A percentile compares a stretch with the other conserved stretches of the same genome.
Conservation (phyloP, 2,797 vertebrate species). For the Trematomus bernacchii region DNA sequence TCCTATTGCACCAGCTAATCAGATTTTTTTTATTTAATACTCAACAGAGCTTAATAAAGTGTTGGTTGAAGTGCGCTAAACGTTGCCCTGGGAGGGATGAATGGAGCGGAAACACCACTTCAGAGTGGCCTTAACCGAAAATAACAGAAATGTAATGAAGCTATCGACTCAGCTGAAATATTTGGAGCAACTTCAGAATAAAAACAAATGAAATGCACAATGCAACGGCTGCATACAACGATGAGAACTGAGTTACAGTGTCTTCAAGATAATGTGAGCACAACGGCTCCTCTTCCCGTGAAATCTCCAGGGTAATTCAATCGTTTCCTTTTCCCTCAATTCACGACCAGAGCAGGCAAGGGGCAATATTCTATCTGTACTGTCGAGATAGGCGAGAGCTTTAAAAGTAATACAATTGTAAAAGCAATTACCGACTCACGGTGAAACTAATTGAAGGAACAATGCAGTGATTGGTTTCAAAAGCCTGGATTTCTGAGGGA, state of each 20-base stretch:
- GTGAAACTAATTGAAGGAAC: conserved; percentile 75
- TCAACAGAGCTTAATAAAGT: conserved; percentile 32
- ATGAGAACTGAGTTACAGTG: conserved; percentile 55
- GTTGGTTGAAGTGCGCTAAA: conserved; percentile 27
- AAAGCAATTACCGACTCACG: conserved; percentile 82
- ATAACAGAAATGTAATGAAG: conserved; percentile 50
- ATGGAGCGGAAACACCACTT: conserved; percentile 20
- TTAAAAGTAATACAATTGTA: conserved; percentile 85
- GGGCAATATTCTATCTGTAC: conserved; percentile 80
- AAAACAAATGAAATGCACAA: conserved; percentile 58
- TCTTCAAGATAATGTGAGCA: conserved; percentile 67
- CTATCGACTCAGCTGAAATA: conserved; percentile 47
- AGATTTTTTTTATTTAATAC: conserved; percentile 38
- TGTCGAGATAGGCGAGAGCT: conserved; percentile 79
- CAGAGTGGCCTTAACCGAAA: conserved; percentile 33
- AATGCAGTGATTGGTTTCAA: conserved; percentile 79
- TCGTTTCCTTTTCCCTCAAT: conserved; percentile 80
- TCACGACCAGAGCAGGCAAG: conserved; percentile 71
- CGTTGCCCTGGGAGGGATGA: conserved; percentile 17
- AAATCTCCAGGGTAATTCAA: conserved; percentile 83
- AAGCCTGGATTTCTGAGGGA: conserved; percentile 60
- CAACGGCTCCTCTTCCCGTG: conserved; percentile 60
- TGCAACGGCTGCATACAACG: conserved; percentile 40
- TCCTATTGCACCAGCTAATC: conserved; percentile 29
- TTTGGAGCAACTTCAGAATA: conserved; percentile 52